Conservation (phyloP, 1,140 invertebrate genomes). For the Solen grandis region DNA sequence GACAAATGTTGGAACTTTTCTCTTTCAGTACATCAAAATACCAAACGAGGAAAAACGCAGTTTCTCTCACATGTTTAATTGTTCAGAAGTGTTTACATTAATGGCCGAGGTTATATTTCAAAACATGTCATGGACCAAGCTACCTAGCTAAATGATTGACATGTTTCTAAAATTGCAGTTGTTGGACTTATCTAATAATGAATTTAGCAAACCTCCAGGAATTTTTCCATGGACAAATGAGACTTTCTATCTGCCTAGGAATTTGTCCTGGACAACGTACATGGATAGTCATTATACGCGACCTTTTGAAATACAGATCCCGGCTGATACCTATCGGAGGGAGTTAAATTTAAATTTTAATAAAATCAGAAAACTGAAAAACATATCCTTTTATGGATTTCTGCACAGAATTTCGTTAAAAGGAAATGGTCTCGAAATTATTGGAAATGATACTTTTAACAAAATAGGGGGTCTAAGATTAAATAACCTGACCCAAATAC, state of each 20-base stretch:
- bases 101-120: conserved; percentile 56
- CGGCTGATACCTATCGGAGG: conserved; percentile 53
- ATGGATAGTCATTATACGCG: conserved; percentile 60
- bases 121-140: conserved; percentile 40
- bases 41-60: background rate
- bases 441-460: conserved; percentile 55
- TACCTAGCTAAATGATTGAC: conserved; percentile 33
- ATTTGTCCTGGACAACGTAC: conserved; percentile 55
- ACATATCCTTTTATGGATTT: conserved; percentile 56
- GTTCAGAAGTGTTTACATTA: conserved; percentile 17
- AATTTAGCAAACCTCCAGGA: conserved; percentile 49
- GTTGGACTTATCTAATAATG: conserved; percentile 61
- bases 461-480: conserved; percentile 50
- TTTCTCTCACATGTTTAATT: conserved; percentile 31
- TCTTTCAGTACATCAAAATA: background rate
- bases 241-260: conserved; percentile 23
- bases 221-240: conserved; percentile 63
- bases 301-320: conserved; percentile 42
- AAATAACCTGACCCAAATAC: conserved; percentile 27
- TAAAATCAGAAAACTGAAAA: conserved; percentile 51
- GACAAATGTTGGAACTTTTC: background rate
- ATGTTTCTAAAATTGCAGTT: conserved; percentile 65
- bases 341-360: conserved; percentile 61
- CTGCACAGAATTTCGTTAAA: conserved; percentile 62
- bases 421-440: conserved; percentile 46